phyloP scores from a whole-genome alignment of 2,797 vertebrate species.

The Micromesistius poutassou region DNA sequence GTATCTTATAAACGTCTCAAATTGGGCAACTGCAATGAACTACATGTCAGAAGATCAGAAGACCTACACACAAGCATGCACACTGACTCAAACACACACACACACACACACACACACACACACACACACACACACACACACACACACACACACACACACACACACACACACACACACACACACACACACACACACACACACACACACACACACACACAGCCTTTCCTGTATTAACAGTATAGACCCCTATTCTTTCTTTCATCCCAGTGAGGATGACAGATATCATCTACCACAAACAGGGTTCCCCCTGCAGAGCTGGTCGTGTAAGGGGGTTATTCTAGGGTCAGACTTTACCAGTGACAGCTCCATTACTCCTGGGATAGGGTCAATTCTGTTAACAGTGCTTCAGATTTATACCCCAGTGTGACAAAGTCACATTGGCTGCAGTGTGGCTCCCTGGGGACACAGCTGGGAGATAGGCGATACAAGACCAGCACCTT shows the following conservation, averaged over 20 bases:
- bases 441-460: conserved; percentile 27
- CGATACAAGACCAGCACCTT: conserved; percentile 15
- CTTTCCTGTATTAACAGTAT: conserved; percentile 36
- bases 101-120: too few species aligned
- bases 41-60: not conserved
- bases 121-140: too few species aligned
- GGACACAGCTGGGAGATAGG: conserved; percentile 26
- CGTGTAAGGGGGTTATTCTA: conserved; percentile 42
- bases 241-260: conserved; percentile 63
- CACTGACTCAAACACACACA: too few species aligned
- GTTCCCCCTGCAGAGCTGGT: conserved; percentile 18
- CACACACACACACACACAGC: not conserved
- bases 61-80: not conserved
- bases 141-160: not conserved
- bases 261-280: conserved; percentile 49
- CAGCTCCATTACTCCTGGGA: conserved; percentile 65
- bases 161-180: not conserved
- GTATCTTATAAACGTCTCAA: conserved; percentile 17
- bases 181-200: not conserved
- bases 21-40: conserved; percentile 16
- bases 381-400: conserved; percentile 49
- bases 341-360: conserved; percentile 60
- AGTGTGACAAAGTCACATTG: conserved; percentile 33
- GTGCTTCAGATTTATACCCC: conserved; percentile 45
- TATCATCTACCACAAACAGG: conserved; percentile 39